phyloP scores from a whole-genome alignment of 2,888 invertebrate genomes.

The Lochmaea crataegi region DNA sequence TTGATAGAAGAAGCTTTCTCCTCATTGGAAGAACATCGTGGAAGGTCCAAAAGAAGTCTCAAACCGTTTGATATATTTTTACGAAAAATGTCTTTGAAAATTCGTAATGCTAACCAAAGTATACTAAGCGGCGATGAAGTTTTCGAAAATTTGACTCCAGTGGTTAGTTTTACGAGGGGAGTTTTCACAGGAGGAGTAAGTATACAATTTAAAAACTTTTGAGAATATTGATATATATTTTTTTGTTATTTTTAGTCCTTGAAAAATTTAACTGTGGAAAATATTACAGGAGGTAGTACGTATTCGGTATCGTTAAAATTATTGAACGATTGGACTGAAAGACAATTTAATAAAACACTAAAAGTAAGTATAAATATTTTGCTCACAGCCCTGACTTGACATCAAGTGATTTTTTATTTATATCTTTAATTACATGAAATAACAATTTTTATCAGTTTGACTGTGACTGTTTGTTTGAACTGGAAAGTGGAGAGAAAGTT shows the following conservation, averaged over 20 bases:
- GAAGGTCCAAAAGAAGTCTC: background rate
- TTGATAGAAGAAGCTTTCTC: constrained; percentile 49
- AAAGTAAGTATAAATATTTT: constrained; percentile 41
- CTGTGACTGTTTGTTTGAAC: too few relatives aligned
- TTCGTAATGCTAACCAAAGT: constrained; percentile 48
- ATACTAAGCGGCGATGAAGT: constrained; percentile 48
- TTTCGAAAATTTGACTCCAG: constrained; percentile 50
- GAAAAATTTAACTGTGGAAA: constrained; percentile 22
- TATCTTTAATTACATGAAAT: too few relatives aligned
- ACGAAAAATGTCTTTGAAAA: constrained; percentile 49
- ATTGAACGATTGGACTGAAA: constrained; percentile 52
- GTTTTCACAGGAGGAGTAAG: constrained; percentile 55
- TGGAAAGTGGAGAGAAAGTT: too few relatives aligned
- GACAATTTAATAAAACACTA: constrained; percentile 49
- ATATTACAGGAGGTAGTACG: background rate
- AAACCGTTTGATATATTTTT: constrained; percentile 53
- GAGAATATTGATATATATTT: background rate
- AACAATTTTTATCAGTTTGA: too few relatives aligned
- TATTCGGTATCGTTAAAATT: constrained; percentile 42
- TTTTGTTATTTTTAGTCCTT: constrained; percentile 33
- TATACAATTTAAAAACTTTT: background rate
- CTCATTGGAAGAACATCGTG: constrained; percentile 26
- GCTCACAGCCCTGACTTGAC: background rate
- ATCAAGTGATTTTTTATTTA: too few relatives aligned
- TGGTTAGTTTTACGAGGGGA: constrained; percentile 54